Conservation (phyloP, 2,113 vertebrate species). For the Piaya cayana region DNA sequence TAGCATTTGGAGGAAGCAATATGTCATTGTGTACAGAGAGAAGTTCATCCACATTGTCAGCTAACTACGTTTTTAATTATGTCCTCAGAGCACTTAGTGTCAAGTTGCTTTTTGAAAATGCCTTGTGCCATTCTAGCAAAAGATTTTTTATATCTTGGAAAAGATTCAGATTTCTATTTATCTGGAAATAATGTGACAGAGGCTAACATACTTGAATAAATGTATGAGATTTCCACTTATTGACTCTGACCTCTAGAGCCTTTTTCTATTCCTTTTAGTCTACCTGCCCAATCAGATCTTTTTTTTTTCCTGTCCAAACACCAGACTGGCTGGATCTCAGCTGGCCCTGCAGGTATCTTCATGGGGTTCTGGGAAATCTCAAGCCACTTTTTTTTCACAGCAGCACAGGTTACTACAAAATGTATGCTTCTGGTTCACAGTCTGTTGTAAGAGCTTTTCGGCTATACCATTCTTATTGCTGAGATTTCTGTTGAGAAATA, state of each 20-base stretch:
- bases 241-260: neutral
- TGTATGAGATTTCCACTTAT: neutral
- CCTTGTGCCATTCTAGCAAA: neutral
- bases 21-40: neutral
- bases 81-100: neutral
- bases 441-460: neutral
- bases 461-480: neutral
- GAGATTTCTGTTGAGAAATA: neutral
- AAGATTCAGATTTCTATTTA: conserved; percentile 28
- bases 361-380: neutral
- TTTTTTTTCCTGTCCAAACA: neutral
- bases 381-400: neutral
- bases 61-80: neutral
- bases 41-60: neutral
- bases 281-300: neutral
- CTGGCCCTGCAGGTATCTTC: neutral
- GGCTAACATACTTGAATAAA: conserved; percentile 22
- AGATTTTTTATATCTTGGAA: conserved; percentile 4
- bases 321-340: neutral
- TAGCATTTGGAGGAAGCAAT: neutral
- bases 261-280: conserved; percentile 7
- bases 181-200: conserved; percentile 4
- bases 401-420: neutral
- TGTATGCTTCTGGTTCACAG: neutral
- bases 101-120: neutral